phyloP scores from a whole-genome alignment of 2,113 vertebrate species.

The Triplophysa tibetana region DNA sequence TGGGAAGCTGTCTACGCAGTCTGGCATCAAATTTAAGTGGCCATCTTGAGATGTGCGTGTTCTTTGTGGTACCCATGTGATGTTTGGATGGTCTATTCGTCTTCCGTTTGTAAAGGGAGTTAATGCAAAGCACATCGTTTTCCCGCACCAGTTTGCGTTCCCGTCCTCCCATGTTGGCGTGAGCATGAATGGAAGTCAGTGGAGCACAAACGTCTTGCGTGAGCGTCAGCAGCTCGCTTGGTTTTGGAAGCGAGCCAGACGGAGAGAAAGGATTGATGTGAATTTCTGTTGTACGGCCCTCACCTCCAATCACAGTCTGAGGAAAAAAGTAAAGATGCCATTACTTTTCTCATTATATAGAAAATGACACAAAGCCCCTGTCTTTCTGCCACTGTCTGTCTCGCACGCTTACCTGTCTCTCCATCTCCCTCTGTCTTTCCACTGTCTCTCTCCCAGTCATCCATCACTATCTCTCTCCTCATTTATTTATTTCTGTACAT shows the following conservation, averaged over 20 bases:
- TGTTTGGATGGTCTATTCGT: too few species aligned
- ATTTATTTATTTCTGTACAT: too few species aligned
- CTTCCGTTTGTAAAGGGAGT: too few species aligned
- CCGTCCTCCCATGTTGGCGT: too few species aligned
- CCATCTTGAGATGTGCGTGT: too few species aligned
- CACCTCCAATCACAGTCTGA: slow-evolving; percentile 55
- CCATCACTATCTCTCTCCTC: neutral
- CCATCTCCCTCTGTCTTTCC: slow-evolving; percentile 38
- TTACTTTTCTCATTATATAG: slow-evolving; percentile 62
- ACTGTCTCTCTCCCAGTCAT: slow-evolving; percentile 1
- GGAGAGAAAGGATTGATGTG: slow-evolving; percentile 54
- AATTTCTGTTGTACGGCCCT: slow-evolving; percentile 56
- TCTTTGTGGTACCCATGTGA: too few species aligned
- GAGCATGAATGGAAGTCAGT: too few species aligned
- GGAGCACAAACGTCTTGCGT: too few species aligned
- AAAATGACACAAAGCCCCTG: slow-evolving; percentile 53
- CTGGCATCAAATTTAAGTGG: too few species aligned
- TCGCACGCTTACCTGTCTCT: slow-evolving; percentile 8
- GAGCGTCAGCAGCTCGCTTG: slow-evolving; percentile 4
- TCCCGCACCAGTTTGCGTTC: neutral
- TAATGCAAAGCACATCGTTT: neutral
- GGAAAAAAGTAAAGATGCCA: slow-evolving; percentile 56
- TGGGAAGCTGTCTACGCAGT: too few species aligned
- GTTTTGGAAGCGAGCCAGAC: neutral
- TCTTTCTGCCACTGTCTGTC: neutral